Evolutionary conservation across 2,888 invertebrate species (phyloP), one percentile per base, ranked within the genome.

Genomic region (Thecocarcelia acutangulata): DNA sequence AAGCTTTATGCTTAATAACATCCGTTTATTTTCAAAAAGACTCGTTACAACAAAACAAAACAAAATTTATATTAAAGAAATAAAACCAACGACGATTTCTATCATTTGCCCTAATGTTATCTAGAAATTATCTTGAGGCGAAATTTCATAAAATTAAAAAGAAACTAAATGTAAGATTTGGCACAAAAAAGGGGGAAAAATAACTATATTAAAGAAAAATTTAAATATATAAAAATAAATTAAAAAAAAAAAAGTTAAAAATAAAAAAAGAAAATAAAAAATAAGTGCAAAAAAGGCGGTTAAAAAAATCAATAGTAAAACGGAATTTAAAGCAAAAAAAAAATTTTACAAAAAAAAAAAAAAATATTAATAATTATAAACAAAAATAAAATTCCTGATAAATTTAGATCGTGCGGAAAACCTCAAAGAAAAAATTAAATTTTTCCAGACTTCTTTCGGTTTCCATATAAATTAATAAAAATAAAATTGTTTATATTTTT

Each of bases 1-100:
- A 74, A 78, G 73, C 81, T 69, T 82, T 77, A 74, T 70, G 81
- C 73, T 82, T 77, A 77, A 82, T 69, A 77, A 77, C 81, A 82
- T 73, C 77, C 72, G 50, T 72, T 78, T 70, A 40, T 54, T 75
- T 66, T 19, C 9, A 33, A 61, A 73, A 63, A 42, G 15, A 63
- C 11, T 15, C 15, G 15, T 12, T 19, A 19, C 15, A 64, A 40
- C 56, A 75, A 40, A 54, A 37, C 5, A 12, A 37, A 42, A 48
- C 46, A 61, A 56, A 19, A 64, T 19, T 8, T 33, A 6, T 33
- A 8, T 33, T 33, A 33, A 3, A 5, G 33, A 33, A 33, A 28
- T n/a, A 17, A 52, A 44, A 64, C 2, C n/a, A 64, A 46, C 46
- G 21, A 64, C 52, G 68, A 48, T 75, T 66, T 42, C 12, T n/a